Base-by-base conservation (phyloP, 1,140 invertebrate species). In the Euura lappo region DNA sequence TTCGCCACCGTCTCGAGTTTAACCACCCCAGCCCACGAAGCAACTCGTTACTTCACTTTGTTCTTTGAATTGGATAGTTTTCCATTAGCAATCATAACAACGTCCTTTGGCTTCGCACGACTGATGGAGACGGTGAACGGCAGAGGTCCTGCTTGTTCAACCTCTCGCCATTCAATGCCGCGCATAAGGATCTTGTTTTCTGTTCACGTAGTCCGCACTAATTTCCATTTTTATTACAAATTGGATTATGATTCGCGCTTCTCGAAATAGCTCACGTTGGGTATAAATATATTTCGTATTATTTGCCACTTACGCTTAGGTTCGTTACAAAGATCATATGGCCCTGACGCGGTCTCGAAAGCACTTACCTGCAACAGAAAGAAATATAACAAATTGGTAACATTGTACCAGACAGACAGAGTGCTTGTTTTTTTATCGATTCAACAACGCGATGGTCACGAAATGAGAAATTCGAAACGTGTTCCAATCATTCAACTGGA, bases 51-150 rank as follows among this genome's bases (percentile, higher is more conserved):
- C 83, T 84, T 83, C 74, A 79, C 83, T 84, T 85, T 84, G 84
- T 85, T 84, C 83, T 84, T 84, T 82, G 84, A 86, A 86, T 85
- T 85, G 81, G 83, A 84, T 85, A 86, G 84, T 86, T 86, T 84
- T 84, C 81, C 84, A 86, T 86, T 84, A 86, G 83, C 84, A 85
- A 83, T 85, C 83, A 86, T 84, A 85, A 86, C 84, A 85, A 82
- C 79, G 80, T 82, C 80, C 81, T 85, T 84, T 83, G 77, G 79
- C 73, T 46, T 51, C 72, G 67, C 78, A 72, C 75, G 74, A 80
- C 78, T 79, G 79, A 79, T 77, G 76, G 75, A 78, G 77, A 80
- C 77, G 79, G 73, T 65, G 74, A 73, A 60, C 13, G 51, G 51
- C 51, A 60, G 51, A 60, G 51, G 51, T 60, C 51, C 13, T 84